Percentiles rank a stretch among this genome's conserved stretches.
Conservation (phyloP, 2,888 invertebrate genomes). For the Agriopis aurantiaria region DNA sequence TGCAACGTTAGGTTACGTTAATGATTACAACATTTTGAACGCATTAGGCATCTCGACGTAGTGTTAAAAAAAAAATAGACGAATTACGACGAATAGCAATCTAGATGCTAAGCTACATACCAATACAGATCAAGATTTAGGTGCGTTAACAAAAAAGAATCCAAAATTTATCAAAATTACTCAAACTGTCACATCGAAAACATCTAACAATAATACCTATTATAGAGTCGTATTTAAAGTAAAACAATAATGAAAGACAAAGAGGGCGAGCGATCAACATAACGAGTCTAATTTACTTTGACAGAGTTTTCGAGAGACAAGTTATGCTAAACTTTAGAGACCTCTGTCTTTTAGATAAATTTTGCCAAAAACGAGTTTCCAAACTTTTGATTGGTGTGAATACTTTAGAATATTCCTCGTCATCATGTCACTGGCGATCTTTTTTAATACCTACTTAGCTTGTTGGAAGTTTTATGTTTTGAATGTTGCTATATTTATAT, state of each 20-base stretch:
- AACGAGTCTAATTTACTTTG: slow-evolving; percentile 75
- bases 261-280: slow-evolving; percentile 52
- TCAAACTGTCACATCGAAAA: slow-evolving; percentile 15
- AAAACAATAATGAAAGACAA: slow-evolving; percentile 41
- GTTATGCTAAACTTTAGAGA: slow-evolving; percentile 71
- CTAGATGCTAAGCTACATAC: too few species aligned
- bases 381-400: slow-evolving; percentile 77
- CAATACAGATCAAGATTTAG: too few species aligned
- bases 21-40: too few species aligned
- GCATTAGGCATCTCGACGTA: too few species aligned
- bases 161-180: neutral
- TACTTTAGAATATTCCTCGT: slow-evolving; percentile 56
- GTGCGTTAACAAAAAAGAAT: neutral
- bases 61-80: too few species aligned
- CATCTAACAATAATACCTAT: slow-evolving; percentile 23
- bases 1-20: too few species aligned
- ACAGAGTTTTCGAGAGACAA: slow-evolving; percentile 72
- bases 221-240: slow-evolving; percentile 17
- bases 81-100: too few species aligned
- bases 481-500: neutral
- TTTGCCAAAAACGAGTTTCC: slow-evolving; percentile 74
- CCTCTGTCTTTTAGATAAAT: slow-evolving; percentile 79
- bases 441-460: slow-evolving; percentile 40
- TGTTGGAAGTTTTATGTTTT: slow-evolving; percentile 13
- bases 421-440: slow-evolving; percentile 26